phyloP scores from a whole-genome alignment of 2,113 vertebrate species.

The Lepisosteus oculatus region DNA sequence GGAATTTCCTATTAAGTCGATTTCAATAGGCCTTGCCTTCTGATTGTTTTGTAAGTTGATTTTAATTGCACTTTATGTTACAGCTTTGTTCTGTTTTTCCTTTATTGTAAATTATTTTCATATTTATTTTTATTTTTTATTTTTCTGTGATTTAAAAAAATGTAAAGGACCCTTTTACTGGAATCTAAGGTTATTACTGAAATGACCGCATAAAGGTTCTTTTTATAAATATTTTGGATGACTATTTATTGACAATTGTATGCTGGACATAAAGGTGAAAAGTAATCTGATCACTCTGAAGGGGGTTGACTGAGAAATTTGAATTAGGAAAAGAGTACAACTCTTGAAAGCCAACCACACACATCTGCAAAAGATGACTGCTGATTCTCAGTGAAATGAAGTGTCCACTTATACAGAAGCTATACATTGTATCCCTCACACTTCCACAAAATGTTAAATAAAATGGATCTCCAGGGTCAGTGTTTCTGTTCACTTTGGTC shows the following conservation, averaged over 20 bases:
- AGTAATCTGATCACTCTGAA: slow-evolving; percentile 12
- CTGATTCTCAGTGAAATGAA: too few relatives aligned
- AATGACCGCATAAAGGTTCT: slow-evolving; percentile 63
- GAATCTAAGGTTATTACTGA: slow-evolving; percentile 51
- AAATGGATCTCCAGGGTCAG: too few relatives aligned
- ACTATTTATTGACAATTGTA: slow-evolving; percentile 29
- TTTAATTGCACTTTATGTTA: slow-evolving; percentile 44
- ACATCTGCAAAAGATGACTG: too few relatives aligned
- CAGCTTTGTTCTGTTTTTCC: slow-evolving; percentile 41
- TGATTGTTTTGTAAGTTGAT: too few relatives aligned
- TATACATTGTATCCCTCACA: too few relatives aligned
- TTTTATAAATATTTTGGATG: slow-evolving; percentile 51
- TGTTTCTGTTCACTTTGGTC: too few relatives aligned
- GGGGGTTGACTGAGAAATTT: background rate
- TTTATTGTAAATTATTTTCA: slow-evolving; percentile 35
- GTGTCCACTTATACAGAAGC: too few relatives aligned
- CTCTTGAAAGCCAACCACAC: too few relatives aligned
- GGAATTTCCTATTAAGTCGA: too few relatives aligned
- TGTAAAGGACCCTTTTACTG: slow-evolving; percentile 65
- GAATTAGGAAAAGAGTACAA: too few relatives aligned
- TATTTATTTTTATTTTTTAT: slow-evolving; percentile 47
- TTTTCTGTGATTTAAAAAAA: slow-evolving; percentile 42
- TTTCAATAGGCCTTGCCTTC: too few relatives aligned
- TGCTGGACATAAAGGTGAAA: slow-evolving; percentile 28
- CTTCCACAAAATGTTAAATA: too few relatives aligned